Percentiles rank a stretch among this genome's conserved stretches.
These are phyloP conservation scores for Coptodon bakossiorum DNA, from an alignment of 2,113 vertebrate species.

Conservation along the genomic window DNA sequence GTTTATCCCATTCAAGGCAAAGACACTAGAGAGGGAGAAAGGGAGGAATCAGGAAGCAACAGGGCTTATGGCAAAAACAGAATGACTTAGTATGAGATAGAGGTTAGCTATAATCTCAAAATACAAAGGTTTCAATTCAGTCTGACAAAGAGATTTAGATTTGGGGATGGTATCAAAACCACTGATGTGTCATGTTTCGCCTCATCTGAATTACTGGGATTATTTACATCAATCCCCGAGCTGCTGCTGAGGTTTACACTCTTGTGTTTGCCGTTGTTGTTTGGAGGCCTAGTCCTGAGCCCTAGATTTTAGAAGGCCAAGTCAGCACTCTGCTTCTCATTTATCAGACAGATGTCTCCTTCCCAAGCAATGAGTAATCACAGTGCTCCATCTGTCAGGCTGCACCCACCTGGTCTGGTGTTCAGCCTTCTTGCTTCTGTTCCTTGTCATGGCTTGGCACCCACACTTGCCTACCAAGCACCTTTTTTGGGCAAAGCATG, in stretches of 20 bases:
- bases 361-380: slow-evolving; percentile 68
- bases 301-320: slow-evolving; percentile 40
- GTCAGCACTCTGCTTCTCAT: slow-evolving; percentile 63
- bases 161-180: background rate
- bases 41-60: background rate
- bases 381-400: slow-evolving; percentile 54
- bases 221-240: background rate
- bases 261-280: slow-evolving; percentile 2
- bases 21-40: background rate
- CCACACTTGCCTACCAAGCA: slow-evolving; percentile 59
- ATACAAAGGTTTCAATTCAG: background rate
- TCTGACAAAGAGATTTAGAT: background rate
- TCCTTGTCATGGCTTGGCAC: slow-evolving; percentile 56
- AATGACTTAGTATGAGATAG: background rate
- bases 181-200: background rate
- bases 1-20: slow-evolving; percentile 15
- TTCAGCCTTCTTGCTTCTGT: slow-evolving; percentile 53
- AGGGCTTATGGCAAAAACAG: background rate
- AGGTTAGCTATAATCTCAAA: background rate
- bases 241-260: background rate
- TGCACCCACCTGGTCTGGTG: slow-evolving; percentile 61
- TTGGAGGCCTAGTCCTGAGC: slow-evolving; percentile 2
- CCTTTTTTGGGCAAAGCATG: slow-evolving; percentile 35
- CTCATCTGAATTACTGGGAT: background rate
- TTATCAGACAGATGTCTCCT: slow-evolving; percentile 68